These are phyloP conservation scores for Anisognathus igniventris DNA, from an alignment of 2,797 vertebrate genomes.

Conservation along the genomic window DNA sequence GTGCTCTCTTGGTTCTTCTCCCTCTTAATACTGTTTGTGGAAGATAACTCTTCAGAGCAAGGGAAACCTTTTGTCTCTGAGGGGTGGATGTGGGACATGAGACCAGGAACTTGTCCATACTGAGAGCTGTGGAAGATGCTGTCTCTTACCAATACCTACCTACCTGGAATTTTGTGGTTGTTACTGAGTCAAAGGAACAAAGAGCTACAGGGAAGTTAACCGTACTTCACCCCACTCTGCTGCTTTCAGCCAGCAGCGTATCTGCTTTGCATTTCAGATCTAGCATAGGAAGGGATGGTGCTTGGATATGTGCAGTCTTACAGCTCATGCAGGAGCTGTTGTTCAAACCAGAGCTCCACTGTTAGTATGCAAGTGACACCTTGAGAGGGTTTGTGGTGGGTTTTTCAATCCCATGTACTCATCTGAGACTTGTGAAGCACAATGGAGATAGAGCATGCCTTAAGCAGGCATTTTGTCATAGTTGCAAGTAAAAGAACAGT, in stretches of 20 bases:
- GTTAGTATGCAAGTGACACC: background rate
- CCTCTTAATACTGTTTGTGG: background rate
- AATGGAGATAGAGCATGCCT: background rate
- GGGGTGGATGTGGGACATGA: background rate
- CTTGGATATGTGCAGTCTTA: background rate
- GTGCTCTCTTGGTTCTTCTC: background rate
- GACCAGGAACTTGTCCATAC: background rate
- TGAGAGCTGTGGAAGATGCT: background rate
- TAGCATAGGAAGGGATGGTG: background rate
- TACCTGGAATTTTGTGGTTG: background rate
- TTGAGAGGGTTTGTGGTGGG: background rate
- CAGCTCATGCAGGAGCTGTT: background rate
- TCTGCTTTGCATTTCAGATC: background rate
- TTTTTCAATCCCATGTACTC: background rate
- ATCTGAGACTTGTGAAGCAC: background rate
- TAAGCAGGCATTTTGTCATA: background rate
- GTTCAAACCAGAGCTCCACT: background rate
- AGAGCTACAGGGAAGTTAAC: background rate
- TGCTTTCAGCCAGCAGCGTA: background rate
- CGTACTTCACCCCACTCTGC: background rate
- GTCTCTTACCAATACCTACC: background rate
- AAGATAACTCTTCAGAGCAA: background rate
- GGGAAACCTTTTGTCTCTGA: background rate
- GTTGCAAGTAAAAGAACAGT: background rate
- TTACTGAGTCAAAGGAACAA: background rate